These are phyloP conservation scores for Plutella xylostella DNA, from an alignment of 2,888 invertebrate species.

Conservation along the genomic window DNA sequence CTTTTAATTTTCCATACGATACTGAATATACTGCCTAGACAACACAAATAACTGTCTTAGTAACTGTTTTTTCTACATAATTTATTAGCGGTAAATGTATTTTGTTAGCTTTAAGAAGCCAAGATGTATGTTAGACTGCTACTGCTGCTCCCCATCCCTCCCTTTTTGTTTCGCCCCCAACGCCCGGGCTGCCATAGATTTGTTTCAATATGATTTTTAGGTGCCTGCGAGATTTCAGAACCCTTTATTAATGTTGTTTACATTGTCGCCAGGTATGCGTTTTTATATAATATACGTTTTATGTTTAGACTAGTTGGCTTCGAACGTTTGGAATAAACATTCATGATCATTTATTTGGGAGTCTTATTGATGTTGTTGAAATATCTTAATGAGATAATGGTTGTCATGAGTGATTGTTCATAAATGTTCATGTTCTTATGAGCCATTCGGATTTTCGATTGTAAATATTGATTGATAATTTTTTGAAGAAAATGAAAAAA, in stretches of 20 bases:
- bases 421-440: too few relatives aligned
- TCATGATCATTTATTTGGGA: too few relatives aligned
- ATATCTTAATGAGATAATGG: too few relatives aligned
- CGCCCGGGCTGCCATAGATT: slow-evolving; percentile 66
- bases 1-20: slow-evolving; percentile 6
- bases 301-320: slow-evolving; percentile 33
- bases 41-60: slow-evolving; percentile 40
- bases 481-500: too few relatives aligned
- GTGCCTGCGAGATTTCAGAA: slow-evolving; percentile 65
- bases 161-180: slow-evolving; percentile 54
- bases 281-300: slow-evolving; percentile 52
- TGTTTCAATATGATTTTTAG: slow-evolving; percentile 63
- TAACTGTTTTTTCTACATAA: slow-evolving; percentile 46
- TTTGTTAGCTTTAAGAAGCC: slow-evolving; percentile 68
- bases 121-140: slow-evolving; percentile 69
- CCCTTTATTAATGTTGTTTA: slow-evolving; percentile 69
- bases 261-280: slow-evolving; percentile 71
- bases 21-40: slow-evolving; percentile 52
- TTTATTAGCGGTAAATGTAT: slow-evolving; percentile 63
- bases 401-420: too few relatives aligned
- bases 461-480: too few relatives aligned
- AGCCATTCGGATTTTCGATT: too few relatives aligned
- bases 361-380: too few relatives aligned
- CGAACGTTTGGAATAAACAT: too few relatives aligned
- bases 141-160: slow-evolving; percentile 51